Evolutionary conservation across 2,797 vertebrate genomes (phyloP), one percentile per base, ranked within the genome.

Genomic region (Thalassophryne amazonica): DNA sequence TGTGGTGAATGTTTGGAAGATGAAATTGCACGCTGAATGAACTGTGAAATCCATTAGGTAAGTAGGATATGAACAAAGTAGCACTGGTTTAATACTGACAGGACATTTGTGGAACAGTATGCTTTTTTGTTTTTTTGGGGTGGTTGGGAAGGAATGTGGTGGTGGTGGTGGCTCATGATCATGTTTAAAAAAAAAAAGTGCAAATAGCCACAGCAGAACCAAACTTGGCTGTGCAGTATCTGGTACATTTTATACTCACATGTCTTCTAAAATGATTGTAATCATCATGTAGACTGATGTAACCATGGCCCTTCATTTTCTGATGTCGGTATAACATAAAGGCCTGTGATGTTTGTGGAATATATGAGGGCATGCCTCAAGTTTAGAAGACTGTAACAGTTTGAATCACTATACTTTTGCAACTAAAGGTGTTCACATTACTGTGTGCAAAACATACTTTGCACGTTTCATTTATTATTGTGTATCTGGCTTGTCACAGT

Each of bases 191-290:
- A 38, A 43, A 7, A 43, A 7, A 11, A 19, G 34, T 40, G 4
- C 18, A 2, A 21, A 8, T 6, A 36, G 28, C 27, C 27, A 20
- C 39, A 36, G 17, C 16, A 11, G 24, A 59, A 28, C 48, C 52
- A 56, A 37, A 51, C 37, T 20, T 42, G 32, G 24, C 38, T 30
- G 31, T 42, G 20, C 4, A 15, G 14, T 13, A 10, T 47, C 28
- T 24, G 31, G 50, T 51, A 43, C 20, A 34, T 66, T 36, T 60
- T n/a, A 53, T 62, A 42, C 12, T 49, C n/a, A 73, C 21, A 21
- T 32, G 21, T 45, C 27, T 11, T 36, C 9, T 25, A 18, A 42
- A 61, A 30, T 65, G 56, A 49, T 71, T 69, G 61, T 77, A 62
- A 60, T 52, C 40, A 48, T 60, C 1, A 51, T 58, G 15, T 46